Percentiles rank a stretch among this genome's conserved stretches.
Conservation (phyloP, 2,797 vertebrate genomes). For the Tragelaphus oryx region DNA sequence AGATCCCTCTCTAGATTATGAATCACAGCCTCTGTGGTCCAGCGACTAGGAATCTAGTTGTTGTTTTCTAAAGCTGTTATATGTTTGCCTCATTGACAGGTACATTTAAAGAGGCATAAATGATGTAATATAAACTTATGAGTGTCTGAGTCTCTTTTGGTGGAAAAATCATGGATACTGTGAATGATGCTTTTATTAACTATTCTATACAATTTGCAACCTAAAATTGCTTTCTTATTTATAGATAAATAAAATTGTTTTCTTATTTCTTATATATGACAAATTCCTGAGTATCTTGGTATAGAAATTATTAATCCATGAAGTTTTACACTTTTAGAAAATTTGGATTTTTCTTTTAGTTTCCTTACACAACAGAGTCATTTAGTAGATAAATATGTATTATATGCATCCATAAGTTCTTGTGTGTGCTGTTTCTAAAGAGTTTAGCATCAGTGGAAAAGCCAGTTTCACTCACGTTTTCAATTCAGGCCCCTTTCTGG, state of each 20-base stretch:
- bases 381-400: constrained; percentile 4
- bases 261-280: not conserved
- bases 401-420: not conserved
- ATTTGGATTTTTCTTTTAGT: not conserved
- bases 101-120: not conserved
- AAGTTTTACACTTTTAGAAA: not conserved
- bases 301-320: not conserved
- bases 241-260: not conserved
- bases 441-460: not conserved
- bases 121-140: not conserved
- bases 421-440: not conserved
- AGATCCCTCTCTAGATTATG: not conserved
- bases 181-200: not conserved
- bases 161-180: not conserved
- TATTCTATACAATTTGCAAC: not conserved
- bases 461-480: not conserved
- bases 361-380: not conserved
- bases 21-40: not conserved
- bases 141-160: not conserved
- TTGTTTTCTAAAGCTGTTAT: not conserved
- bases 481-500: not conserved
- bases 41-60: not conserved
- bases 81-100: not conserved
- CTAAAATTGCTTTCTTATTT: not conserved
- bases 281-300: not conserved